phyloP scores from a whole-genome alignment of 2,888 invertebrate genomes.

The Meteorus colon region DNA sequence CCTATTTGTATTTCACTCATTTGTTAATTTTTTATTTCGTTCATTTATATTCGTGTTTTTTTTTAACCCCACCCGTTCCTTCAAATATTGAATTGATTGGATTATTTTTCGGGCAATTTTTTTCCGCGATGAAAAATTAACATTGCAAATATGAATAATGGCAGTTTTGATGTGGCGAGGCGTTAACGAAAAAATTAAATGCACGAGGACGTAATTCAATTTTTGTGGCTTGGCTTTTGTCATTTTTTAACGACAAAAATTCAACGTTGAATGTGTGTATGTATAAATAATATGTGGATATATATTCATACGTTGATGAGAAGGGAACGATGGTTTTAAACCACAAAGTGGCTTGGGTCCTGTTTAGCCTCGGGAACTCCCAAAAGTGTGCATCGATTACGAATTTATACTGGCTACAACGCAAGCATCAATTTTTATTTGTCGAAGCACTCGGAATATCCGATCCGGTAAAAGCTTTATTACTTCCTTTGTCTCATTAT shows the following conservation, averaged over 20 bases:
- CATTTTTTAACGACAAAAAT: neutral
- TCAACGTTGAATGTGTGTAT: slow-evolving; percentile 1
- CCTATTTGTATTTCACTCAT: neutral
- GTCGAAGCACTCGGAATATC: slow-evolving; percentile 43
- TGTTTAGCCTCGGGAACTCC: slow-evolving; percentile 56
- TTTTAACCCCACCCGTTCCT: neutral
- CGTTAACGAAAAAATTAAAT: slow-evolving; percentile 43
- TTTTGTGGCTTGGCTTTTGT: slow-evolving; percentile 9
- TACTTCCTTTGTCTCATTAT: slow-evolving; percentile 18
- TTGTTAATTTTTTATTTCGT: neutral
- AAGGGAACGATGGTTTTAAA: slow-evolving; percentile 19
- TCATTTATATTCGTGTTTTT: slow-evolving; percentile 6
- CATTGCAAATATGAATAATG: slow-evolving; percentile 33
- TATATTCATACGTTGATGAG: neutral
- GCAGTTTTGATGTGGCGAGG: slow-evolving; percentile 32
- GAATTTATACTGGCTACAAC: slow-evolving; percentile 49
- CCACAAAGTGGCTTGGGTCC: slow-evolving; percentile 55
- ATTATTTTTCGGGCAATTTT: slow-evolving; percentile 14
- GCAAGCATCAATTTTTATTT: slow-evolving; percentile 51
- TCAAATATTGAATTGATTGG: slow-evolving; percentile 18
- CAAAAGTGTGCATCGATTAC: slow-evolving; percentile 55
- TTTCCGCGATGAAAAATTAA: slow-evolving; percentile 33
- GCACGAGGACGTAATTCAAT: slow-evolving; percentile 26
- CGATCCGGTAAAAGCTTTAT: slow-evolving; percentile 28
- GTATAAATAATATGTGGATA: slow-evolving; percentile 18